Conservation (phyloP, 2,797 vertebrate genomes). For the Schizopygopsis pylzovi region DNA sequence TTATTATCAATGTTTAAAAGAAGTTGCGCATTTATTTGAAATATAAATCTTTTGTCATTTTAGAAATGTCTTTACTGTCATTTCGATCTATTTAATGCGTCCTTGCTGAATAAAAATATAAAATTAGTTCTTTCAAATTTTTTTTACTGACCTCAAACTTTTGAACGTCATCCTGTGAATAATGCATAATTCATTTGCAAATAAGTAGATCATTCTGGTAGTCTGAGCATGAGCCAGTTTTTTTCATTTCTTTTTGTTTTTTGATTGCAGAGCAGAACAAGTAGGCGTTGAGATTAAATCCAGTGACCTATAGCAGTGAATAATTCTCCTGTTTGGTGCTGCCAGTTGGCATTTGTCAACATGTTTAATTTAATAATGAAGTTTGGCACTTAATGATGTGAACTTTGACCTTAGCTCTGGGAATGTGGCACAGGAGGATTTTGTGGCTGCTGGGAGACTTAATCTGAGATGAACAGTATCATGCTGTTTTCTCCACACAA, state of each 20-base stretch:
- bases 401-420: slow-evolving; percentile 49
- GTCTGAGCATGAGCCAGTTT: not conserved
- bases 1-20: not conserved
- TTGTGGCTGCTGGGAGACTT: not conserved
- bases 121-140: not conserved
- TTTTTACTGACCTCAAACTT: not conserved
- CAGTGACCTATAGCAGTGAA: not conserved
- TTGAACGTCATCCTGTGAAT: not conserved
- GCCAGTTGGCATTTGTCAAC: slow-evolving; percentile 37
- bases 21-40: not conserved
- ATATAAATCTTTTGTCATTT: not conserved
- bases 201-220: not conserved
- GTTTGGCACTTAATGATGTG: slow-evolving; percentile 38
- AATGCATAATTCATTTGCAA: not conserved
- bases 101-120: too few species aligned
- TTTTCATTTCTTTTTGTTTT: not conserved
- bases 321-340: slow-evolving; percentile 21
- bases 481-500: slow-evolving; percentile 26
- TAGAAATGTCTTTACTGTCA: not conserved
- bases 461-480: slow-evolving; percentile 26
- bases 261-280: slow-evolving; percentile 10
- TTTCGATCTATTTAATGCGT: not conserved
- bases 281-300: slow-evolving; percentile 18
- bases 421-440: slow-evolving; percentile 31
- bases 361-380: slow-evolving; percentile 44